Percentiles rank a stretch among this genome's conserved stretches.
Conservation (phyloP, 2,113 vertebrate species). For the Cololabis saira region DNA sequence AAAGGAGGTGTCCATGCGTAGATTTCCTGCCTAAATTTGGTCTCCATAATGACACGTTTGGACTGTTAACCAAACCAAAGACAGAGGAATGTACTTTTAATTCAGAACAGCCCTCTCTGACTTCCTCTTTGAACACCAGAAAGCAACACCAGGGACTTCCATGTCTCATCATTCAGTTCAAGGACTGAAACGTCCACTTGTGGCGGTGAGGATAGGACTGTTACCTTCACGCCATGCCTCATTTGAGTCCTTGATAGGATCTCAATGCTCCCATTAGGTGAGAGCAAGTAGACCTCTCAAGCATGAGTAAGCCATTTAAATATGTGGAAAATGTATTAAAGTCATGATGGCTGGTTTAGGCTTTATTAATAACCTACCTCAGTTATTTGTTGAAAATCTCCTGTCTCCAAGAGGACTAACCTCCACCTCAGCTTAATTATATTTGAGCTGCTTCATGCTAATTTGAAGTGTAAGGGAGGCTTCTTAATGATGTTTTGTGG, state of each 20-base stretch:
- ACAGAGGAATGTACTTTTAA: too few species aligned
- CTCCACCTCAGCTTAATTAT: conserved; percentile 69
- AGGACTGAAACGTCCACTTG: not conserved
- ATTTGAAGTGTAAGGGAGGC: conserved; percentile 63
- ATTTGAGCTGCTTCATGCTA: conserved; percentile 56
- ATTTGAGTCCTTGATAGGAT: conserved; percentile 19
- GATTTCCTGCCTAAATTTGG: too few species aligned
- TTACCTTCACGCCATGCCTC: conserved; percentile 1
- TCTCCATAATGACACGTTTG: too few species aligned
- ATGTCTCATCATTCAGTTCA: too few species aligned
- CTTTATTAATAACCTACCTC: conserved; percentile 45
- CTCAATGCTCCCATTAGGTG: conserved; percentile 25
- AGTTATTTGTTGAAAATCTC: conserved; percentile 64
- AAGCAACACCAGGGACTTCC: too few species aligned
- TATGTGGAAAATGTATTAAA: conserved; percentile 29
- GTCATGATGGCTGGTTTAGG: conserved; percentile 37
- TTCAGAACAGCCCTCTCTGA: too few species aligned
- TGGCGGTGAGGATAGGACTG: not conserved
- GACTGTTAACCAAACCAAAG: too few species aligned
- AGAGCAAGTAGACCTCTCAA: conserved; percentile 26
- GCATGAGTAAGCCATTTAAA: conserved; percentile 2
- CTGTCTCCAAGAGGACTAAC: conserved; percentile 59
- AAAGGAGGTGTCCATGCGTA: too few species aligned
- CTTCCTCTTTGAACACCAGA: too few species aligned
- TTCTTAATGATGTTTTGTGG: conserved; percentile 57